Evolutionary conservation across 2,888 invertebrate species (phyloP).

Genomic region (Oscheius sp.): DNA sequence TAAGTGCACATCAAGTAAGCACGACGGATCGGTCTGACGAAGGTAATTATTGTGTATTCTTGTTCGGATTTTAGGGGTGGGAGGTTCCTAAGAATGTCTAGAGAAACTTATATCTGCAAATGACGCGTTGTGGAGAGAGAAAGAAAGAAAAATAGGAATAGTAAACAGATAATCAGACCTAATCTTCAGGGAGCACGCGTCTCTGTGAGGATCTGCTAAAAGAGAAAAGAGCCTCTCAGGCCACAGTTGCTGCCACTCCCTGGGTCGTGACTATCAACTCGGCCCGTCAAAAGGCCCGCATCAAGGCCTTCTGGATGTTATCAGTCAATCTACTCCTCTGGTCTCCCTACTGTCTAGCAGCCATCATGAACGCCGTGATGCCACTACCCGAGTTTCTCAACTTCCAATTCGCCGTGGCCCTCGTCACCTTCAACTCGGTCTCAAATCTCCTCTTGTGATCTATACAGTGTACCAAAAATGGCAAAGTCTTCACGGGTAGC

Average conservation of each 20-base stretch:
- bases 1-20: slow-evolving; percentile 17
- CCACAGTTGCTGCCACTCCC: slow-evolving; percentile 12
- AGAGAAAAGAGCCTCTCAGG: slow-evolving; percentile 4
- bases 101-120: too few relatives aligned
- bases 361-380: slow-evolving; percentile 48
- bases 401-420: slow-evolving; percentile 57
- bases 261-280: slow-evolving; percentile 51
- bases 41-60: slow-evolving; percentile 29
- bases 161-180: too few relatives aligned
- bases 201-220: neutral
- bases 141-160: too few relatives aligned
- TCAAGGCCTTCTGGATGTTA: slow-evolving; percentile 59
- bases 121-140: too few relatives aligned
- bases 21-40: slow-evolving; percentile 15
- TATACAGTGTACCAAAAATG: neutral
- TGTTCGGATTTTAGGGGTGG: neutral
- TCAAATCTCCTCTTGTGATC: slow-evolving; percentile 51
- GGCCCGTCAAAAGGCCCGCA: slow-evolving; percentile 48
- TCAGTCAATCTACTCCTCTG: slow-evolving; percentile 59
- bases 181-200: neutral
- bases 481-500: slow-evolving; percentile 6
- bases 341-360: slow-evolving; percentile 58
- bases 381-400: slow-evolving; percentile 42
- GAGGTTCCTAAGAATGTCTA: neutral
- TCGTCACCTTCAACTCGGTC: slow-evolving; percentile 59